These are phyloP conservation scores for Pachyuromys duprasi DNA, from an alignment of 2,797 vertebrate species.

Conservation along the genomic window DNA sequence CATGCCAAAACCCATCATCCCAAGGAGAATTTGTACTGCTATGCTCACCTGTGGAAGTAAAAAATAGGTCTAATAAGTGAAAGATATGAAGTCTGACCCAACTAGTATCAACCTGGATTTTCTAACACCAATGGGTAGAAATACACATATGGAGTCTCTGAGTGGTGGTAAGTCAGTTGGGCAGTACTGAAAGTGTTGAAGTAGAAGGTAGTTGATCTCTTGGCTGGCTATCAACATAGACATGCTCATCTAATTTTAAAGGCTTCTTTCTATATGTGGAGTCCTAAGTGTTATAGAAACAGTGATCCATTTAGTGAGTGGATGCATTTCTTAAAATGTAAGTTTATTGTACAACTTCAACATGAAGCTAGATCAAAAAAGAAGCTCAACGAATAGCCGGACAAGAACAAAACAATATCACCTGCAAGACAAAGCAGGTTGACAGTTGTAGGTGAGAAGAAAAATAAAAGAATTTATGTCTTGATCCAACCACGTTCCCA, in stretches of 20 bases:
- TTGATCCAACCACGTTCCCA: not conserved
- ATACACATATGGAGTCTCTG: not conserved
- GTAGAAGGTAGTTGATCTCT: not conserved
- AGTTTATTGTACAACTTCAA: slow-evolving; percentile 16
- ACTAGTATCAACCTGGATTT: not conserved
- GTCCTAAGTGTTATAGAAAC: slow-evolving; percentile 20
- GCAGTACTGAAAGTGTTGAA: not conserved
- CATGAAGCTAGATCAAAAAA: slow-evolving; percentile 29
- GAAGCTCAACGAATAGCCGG: not conserved
- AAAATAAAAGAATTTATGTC: not conserved
- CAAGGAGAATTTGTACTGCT: not conserved
- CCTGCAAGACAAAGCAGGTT: not conserved
- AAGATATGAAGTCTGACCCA: not conserved
- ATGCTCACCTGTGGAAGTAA: not conserved
- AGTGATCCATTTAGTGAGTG: not conserved
- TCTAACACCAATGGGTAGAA: not conserved
- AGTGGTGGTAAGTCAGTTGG: not conserved
- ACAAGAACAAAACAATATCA: not conserved
- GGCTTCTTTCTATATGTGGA: not conserved
- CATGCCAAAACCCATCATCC: not conserved
- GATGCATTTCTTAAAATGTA: slow-evolving; percentile 10
- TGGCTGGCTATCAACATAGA: not conserved
- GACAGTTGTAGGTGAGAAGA: not conserved
- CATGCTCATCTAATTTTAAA: not conserved
- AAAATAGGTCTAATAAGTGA: not conserved